phyloP scores from a whole-genome alignment of 92 coral and sea anemone genomes.

The Phenganax stokvisi region DNA sequence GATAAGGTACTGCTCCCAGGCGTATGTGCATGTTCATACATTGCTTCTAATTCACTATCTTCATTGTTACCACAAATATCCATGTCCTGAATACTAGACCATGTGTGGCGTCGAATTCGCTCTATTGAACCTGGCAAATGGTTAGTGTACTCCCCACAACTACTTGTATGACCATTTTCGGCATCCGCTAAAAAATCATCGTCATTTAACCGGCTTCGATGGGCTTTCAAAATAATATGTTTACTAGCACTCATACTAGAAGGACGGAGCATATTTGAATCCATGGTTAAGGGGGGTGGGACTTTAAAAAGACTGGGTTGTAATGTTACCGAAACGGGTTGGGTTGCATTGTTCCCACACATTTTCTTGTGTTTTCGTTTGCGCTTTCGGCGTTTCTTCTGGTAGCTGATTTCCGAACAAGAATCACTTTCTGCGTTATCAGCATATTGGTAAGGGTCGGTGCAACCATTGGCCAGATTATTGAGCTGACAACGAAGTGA shows the following conservation, averaged over 20 bases:
- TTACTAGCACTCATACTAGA: slow-evolving; percentile 42
- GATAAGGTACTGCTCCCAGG: slow-evolving; percentile 34
- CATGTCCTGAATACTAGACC: slow-evolving; percentile 16
- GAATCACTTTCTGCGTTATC: slow-evolving; percentile 84
- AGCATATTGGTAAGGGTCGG: slow-evolving; percentile 66
- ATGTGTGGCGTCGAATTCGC: slow-evolving; percentile 1
- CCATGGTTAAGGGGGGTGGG: slow-evolving; percentile 35
- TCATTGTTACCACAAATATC: slow-evolving; percentile 49
- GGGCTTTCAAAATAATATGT: slow-evolving; percentile 47
- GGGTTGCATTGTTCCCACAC: slow-evolving; percentile 19
- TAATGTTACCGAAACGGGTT: slow-evolving; percentile 11
- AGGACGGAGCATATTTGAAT: slow-evolving; percentile 30
- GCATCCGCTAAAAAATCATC: slow-evolving; percentile 54
- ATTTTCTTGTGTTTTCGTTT: slow-evolving; percentile 73
- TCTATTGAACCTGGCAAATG: slow-evolving; percentile 23
- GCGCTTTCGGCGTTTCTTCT: slow-evolving; percentile 66
- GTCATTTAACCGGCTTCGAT: slow-evolving; percentile 48
- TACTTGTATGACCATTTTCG: slow-evolving; percentile 57
- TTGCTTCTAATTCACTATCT: slow-evolving; percentile 63
- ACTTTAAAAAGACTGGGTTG: slow-evolving; percentile 44
- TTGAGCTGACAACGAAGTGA: slow-evolving; percentile 48
- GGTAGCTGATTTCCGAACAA: slow-evolving; percentile 56
- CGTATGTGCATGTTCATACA: slow-evolving; percentile 17
- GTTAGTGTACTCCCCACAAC: slow-evolving; percentile 47
- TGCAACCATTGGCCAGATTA: slow-evolving; percentile 33